Evolutionary conservation across 2,113 vertebrate genomes (phyloP).

Genomic region (Ophiodon elongatus): DNA sequence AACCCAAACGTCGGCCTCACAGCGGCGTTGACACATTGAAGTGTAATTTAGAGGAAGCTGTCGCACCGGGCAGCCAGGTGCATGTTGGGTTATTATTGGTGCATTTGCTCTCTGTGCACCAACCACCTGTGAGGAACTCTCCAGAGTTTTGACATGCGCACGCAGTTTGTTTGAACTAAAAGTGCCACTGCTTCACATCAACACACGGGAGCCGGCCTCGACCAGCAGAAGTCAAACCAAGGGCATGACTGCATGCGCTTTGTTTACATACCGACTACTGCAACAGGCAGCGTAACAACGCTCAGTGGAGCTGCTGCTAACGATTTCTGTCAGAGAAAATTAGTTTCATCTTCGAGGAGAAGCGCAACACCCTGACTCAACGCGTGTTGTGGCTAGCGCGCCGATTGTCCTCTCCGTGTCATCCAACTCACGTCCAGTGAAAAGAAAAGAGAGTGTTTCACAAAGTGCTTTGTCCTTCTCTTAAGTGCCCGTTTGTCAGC

Average conservation of each 20-base stretch:
- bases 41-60: neutral
- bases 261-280: neutral
- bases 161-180: conserved; percentile 16
- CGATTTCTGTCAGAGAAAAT: neutral
- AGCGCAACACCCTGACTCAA: neutral
- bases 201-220: neutral
- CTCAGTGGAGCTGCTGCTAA: neutral
- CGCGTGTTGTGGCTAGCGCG: conserved; percentile 16
- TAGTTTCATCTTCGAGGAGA: neutral
- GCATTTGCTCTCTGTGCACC: neutral
- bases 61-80: neutral
- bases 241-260: neutral
- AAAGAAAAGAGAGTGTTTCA: conserved; percentile 24
- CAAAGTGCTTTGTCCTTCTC: conserved; percentile 43
- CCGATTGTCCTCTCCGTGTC: neutral
- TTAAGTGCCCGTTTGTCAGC: conserved; percentile 13
- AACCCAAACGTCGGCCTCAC: neutral
- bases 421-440: conserved; percentile 9
- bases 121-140: conserved; percentile 26
- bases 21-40: neutral
- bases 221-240: conserved; percentile 7
- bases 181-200: neutral
- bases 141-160: neutral
- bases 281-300: neutral
- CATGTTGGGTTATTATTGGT: neutral